Conservation (phyloP, 2,797 vertebrate genomes). For the Argyrosomus regius region DNA sequence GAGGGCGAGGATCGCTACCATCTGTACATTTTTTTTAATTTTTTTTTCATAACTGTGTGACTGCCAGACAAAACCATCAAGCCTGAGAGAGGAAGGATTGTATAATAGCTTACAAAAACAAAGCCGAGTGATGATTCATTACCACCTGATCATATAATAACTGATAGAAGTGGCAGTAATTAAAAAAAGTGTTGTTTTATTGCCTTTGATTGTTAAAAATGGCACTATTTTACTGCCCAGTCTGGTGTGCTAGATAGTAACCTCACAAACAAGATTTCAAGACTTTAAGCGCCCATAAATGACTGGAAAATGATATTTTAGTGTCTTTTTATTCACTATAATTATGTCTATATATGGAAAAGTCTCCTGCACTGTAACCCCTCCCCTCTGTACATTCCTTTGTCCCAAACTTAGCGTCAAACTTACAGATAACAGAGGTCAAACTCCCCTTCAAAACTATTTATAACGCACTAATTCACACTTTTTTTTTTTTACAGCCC, state of each 20-base stretch:
- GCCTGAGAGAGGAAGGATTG: conserved; percentile 31
- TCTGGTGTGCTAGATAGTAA: neutral
- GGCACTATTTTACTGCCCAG: rapidly evolving
- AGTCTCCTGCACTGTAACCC: neutral
- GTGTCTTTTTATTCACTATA: too few species aligned
- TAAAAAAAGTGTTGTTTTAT: rapidly evolving
- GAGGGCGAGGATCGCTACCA: conserved; percentile 39
- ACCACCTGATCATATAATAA: conserved; percentile 17
- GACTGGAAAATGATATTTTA: rapidly evolving
- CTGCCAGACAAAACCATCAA: conserved; percentile 59
- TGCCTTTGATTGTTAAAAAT: neutral
- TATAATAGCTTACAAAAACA: conserved; percentile 55
- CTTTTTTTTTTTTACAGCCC: too few species aligned
- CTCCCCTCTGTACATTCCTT: conserved; percentile 51
- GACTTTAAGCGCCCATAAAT: neutral
- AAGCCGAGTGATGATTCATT: conserved; percentile 23
- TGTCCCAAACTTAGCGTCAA: conserved; percentile 53
- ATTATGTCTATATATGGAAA: neutral
- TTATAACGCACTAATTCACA: neutral
- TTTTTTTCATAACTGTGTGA: neutral
- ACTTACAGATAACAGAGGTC: conserved; percentile 9
- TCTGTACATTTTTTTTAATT: conserved; percentile 36
- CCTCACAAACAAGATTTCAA: neutral
- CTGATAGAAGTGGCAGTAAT: neutral
- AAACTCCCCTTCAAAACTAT: neutral